These are phyloP conservation scores for Neria commutata DNA, from an alignment of 2,888 invertebrate genomes.

Conservation along the genomic window DNA sequence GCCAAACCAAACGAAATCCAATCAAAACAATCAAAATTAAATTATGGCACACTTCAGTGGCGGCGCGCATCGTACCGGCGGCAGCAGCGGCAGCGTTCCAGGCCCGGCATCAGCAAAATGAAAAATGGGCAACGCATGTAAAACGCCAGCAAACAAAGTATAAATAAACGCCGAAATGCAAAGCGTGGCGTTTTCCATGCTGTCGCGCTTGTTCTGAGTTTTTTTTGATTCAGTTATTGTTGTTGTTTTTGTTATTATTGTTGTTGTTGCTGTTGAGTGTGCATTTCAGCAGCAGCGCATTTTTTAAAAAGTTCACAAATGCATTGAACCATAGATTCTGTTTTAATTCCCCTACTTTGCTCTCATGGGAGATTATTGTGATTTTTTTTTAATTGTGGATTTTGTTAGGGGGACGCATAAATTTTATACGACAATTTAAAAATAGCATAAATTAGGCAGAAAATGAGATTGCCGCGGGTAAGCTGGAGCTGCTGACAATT, in stretches of 20 bases:
- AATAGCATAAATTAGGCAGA: no score
- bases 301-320: slow-evolving; percentile 17
- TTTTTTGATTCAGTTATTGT: slow-evolving; percentile 5
- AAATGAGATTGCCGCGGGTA: no score
- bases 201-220: slow-evolving; percentile 10
- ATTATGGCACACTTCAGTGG: slow-evolving; percentile 19
- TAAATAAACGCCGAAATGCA: slow-evolving; percentile 1
- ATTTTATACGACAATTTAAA: no score
- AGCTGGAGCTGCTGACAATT: slow-evolving; percentile 47
- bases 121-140: slow-evolving; percentile 16
- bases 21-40: slow-evolving; percentile 18
- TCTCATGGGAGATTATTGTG: no score
- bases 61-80: no score
- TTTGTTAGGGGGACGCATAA: no score
- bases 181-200: slow-evolving; percentile 29
- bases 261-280: slow-evolving; percentile 27
- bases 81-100: no score
- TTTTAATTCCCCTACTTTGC: no score
- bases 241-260: slow-evolving; percentile 27
- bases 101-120: no score
- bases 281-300: neutral
- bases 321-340: slow-evolving; percentile 6
- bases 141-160: neutral
- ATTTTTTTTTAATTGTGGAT: no score
- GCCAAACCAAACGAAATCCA: neutral